Conservation (phyloP, 2,113 vertebrate genomes). For the Callithrix jacchus region DNA sequence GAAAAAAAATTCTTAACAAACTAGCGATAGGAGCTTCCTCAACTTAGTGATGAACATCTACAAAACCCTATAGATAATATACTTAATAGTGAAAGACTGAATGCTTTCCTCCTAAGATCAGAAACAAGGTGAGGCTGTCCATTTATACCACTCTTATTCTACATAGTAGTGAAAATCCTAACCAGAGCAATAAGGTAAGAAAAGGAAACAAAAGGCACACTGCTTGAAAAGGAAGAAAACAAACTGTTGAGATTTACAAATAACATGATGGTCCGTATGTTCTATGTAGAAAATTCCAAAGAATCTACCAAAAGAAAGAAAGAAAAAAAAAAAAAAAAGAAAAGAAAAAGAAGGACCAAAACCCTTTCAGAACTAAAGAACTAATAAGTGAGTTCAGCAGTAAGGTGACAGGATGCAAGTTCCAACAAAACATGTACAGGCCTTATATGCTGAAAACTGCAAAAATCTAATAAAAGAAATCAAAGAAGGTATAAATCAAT, state of each 20-base stretch:
- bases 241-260: conserved; percentile 3
- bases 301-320: not conserved
- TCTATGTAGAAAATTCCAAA: conserved; percentile 25
- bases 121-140: not conserved
- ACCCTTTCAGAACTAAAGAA: not conserved
- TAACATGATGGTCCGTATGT: not conserved
- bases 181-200: conserved; percentile 39
- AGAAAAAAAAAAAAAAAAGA: not conserved
- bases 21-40: not conserved
- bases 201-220: conserved; percentile 9
- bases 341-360: not conserved
- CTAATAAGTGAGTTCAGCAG: not conserved
- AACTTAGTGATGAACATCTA: conserved; percentile 1
- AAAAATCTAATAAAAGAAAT: conserved; percentile 31
- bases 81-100: not conserved
- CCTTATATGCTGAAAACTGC: not conserved
- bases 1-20: conserved; percentile 16
- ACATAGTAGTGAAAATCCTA: conserved; percentile 7
- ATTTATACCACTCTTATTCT: conserved; percentile 1
- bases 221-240: conserved; percentile 18
- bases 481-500: conserved; percentile 13
- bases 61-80: not conserved
- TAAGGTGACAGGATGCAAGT: conserved; percentile 7
- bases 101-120: not conserved
- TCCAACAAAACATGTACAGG: not conserved